Percentiles rank a stretch among this genome's conserved stretches.
Evolutionary conservation across 2,113 vertebrate genomes (phyloP).

Genomic region (Ochotona curzoniae): DNA sequence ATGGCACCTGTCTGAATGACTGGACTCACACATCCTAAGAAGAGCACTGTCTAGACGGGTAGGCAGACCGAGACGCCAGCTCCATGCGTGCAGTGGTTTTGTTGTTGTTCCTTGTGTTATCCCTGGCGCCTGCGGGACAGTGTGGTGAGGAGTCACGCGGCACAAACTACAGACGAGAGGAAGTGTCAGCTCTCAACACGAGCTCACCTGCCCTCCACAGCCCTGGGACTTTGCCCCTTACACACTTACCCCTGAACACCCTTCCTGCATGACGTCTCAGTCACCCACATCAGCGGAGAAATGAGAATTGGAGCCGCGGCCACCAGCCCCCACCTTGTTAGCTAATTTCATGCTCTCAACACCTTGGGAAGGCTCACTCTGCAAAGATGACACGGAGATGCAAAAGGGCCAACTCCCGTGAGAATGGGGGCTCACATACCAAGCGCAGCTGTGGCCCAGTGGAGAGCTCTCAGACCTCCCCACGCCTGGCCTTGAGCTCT

Average conservation of each 20-base stretch:
- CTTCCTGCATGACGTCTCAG: background rate
- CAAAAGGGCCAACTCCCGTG: background rate
- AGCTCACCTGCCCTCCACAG: background rate
- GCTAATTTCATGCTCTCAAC: rapidly evolving
- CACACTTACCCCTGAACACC: background rate
- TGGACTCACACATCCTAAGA: background rate
- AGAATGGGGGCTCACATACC: background rate
- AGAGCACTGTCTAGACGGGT: background rate
- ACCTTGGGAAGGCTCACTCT: background rate
- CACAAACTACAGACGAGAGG: no score
- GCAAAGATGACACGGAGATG: background rate
- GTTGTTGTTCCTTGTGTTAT: background rate
- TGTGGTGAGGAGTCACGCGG: background rate
- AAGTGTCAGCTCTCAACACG: background rate
- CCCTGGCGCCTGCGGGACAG: no score
- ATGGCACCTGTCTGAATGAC: background rate
- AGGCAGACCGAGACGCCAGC: rapidly evolving
- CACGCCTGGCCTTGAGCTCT: background rate
- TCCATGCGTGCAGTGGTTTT: background rate
- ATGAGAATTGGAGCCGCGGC: rapidly evolving
- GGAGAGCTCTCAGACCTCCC: background rate
- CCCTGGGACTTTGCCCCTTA: background rate
- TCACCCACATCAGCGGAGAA: background rate
- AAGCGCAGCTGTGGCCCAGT: rapidly evolving
- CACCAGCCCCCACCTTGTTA: background rate